These are phyloP conservation scores for Heliconius cydno DNA, from an alignment of 2,888 invertebrate species.

Conservation along the genomic window DNA sequence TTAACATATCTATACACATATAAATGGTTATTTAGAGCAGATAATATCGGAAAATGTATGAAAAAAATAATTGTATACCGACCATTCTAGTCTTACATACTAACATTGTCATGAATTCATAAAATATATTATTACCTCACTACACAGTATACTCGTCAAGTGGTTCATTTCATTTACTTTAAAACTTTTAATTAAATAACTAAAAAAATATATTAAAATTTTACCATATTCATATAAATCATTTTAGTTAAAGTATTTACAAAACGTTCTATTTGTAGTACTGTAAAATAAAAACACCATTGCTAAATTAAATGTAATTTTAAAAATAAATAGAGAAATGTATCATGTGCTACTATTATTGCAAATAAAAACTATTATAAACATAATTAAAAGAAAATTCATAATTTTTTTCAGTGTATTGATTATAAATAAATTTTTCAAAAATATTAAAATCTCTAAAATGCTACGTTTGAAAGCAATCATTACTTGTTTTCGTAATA, in stretches of 20 bases:
- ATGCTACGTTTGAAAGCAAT: neutral
- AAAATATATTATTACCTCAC: conserved; percentile 38
- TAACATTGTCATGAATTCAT: conserved; percentile 8
- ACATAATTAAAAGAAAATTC: no score
- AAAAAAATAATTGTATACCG: neutral
- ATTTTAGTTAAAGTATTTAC: neutral
- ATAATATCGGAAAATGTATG: conserved; percentile 21
- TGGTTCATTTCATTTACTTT: conserved; percentile 21
- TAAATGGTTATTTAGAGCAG: neutral
- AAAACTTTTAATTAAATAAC: neutral
- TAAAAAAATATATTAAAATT: neutral
- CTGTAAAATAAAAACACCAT: neutral
- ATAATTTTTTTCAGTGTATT: no score
- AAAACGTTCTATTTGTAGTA: neutral
- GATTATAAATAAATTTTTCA: neutral
- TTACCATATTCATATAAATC: conserved; percentile 5
- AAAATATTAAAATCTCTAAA: neutral
- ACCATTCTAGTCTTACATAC: neutral
- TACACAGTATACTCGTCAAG: conserved; percentile 35
- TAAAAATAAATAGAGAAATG: no score
- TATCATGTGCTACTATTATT: no score
- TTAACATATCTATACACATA: neutral
- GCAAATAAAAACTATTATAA: no score
- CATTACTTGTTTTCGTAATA: neutral
- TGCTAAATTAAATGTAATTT: no score